Base-by-base conservation (phyloP, 1,140 invertebrate genomes). In the Leptopilina clavipes region DNA sequence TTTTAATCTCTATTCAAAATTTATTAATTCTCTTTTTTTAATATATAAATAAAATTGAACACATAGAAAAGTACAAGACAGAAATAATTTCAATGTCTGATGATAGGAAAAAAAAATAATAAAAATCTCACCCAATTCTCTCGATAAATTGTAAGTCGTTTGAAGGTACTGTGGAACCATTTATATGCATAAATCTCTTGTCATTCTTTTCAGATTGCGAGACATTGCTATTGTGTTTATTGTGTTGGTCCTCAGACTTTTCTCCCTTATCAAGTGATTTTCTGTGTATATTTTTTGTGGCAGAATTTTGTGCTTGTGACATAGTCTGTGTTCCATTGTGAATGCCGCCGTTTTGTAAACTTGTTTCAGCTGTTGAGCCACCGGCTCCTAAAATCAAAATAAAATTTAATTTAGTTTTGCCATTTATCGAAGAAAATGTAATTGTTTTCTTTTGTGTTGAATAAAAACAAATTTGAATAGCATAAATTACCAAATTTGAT, bases 181-280 rank as follows among this genome's bases (percentile, higher is more conserved):
- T 92, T 72, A 88, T 91, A 73, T 92, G 89, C 79, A 86, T 81
- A 85, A 90, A 91, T 81, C 85, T 89, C 79, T 90, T 91, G 76
- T 89, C 89, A 85, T 82, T 89, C 82, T 91, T 91, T 17, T 90
- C 89, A 71, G 85, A 81, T 71, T 89, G 86, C 73, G 87, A 89
- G 25, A 84, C 82, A 83, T 81, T 89, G 73, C 82, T 65, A 81
- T 83, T 88, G 81, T 84, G 86, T 79, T 88, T 86, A 83, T 85
- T 79, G 88, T 89, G 82, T 86, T 90, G 87, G 43, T 90, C 89
- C 73, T 89, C 89, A 73, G 88, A 89, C 79, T 89, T 89, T 17
- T 92, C 91, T 75, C 88, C 87, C 83, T 92, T 92, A 73, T 92
- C 92, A 44, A 91, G 82, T 48, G 91, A 91, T 80, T 92, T 92